A percentile compares a stretch with the other conserved stretches of the same genome.
These are phyloP conservation scores for Clitarchus hookeri DNA, from an alignment of 2,888 invertebrate genomes.

Conservation along the genomic window DNA sequence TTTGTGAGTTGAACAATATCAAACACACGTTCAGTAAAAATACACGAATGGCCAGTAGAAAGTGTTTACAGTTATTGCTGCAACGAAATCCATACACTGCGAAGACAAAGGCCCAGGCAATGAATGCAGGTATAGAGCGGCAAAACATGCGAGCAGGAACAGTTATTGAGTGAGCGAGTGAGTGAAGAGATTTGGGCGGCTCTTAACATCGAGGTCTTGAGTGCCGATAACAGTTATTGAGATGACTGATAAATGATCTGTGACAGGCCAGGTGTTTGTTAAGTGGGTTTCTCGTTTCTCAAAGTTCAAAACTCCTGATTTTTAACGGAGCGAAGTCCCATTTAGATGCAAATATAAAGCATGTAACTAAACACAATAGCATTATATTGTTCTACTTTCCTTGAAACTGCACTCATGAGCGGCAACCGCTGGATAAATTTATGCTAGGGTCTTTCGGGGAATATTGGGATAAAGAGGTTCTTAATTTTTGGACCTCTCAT, in stretches of 20 bases:
- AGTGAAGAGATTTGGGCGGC: no score
- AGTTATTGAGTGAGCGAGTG: not conserved
- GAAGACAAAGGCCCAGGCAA: not conserved
- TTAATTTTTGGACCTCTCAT: not conserved
- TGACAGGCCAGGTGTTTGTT: not conserved
- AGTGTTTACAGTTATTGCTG: not conserved
- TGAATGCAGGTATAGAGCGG: not conserved
- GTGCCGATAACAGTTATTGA: not conserved
- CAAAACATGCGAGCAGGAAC: not conserved
- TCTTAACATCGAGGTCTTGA: no score
- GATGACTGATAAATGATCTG: not conserved
- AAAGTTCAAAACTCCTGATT: slow-evolving; percentile 35
- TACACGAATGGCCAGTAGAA: not conserved
- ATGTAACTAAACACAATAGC: not conserved
- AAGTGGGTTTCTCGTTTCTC: slow-evolving; percentile 42
- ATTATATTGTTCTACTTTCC: not conserved
- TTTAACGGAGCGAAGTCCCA: slow-evolving; percentile 17
- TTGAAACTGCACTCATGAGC: not conserved
- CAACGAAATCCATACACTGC: not conserved
- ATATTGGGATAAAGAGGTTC: not conserved
- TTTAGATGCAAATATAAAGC: slow-evolving; percentile 2
- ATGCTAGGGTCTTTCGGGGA: not conserved
- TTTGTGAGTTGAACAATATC: not conserved
- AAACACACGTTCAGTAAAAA: not conserved
- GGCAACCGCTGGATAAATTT: not conserved